Conservation (phyloP, 2,113 vertebrate genomes). For the Mellivora capensis region DNA sequence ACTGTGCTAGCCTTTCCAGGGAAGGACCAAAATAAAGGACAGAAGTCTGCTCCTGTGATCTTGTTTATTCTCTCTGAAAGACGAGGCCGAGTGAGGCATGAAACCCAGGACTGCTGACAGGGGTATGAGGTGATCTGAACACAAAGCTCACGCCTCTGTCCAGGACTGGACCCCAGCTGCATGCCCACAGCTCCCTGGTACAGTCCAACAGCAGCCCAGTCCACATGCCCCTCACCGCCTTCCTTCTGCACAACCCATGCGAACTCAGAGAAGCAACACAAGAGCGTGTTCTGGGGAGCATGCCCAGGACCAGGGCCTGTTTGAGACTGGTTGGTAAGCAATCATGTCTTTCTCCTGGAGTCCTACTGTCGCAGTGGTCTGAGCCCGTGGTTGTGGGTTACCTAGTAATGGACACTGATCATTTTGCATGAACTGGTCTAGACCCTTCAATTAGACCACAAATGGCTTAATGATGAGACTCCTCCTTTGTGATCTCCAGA, state of each 20-base stretch:
- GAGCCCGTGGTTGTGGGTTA: no score
- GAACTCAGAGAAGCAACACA: not conserved
- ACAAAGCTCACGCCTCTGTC: not conserved
- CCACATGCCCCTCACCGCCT: fast-evolving
- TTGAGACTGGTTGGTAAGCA: not conserved
- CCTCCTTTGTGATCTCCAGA: not conserved
- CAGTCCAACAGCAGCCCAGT: fast-evolving
- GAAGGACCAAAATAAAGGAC: not conserved
- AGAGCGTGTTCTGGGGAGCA: not conserved
- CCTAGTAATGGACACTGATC: not conserved
- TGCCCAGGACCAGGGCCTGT: fast-evolving
- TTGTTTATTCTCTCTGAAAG: not conserved
- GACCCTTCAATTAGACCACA: not conserved
- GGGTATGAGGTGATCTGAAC: fast-evolving
- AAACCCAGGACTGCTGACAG: no score
- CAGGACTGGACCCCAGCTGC: no score
- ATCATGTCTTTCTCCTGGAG: not conserved
- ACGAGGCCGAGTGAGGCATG: not conserved
- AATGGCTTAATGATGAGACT: not conserved
- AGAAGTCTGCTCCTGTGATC: not conserved
- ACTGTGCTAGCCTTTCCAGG: fast-evolving
- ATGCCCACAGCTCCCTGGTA: fast-evolving
- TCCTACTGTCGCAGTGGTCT: not conserved
- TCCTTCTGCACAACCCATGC: not conserved
- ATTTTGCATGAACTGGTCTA: not conserved